Conservation (phyloP, 92 coral and sea anemone genomes). For the Phenganax marumi region DNA sequence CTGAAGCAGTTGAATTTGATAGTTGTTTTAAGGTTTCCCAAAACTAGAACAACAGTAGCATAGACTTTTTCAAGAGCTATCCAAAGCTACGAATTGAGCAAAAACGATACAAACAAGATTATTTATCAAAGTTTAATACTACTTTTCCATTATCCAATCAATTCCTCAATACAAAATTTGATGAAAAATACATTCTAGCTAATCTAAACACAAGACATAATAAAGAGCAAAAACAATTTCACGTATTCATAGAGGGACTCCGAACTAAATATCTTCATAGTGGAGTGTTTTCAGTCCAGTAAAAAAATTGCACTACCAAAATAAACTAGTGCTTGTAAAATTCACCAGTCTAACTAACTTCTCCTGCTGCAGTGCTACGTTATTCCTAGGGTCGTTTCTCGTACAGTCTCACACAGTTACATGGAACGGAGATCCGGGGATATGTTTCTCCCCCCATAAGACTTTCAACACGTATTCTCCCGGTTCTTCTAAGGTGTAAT, state of each 20-base stretch:
- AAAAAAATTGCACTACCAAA: slow-evolving; percentile 22
- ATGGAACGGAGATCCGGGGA: slow-evolving; percentile 99
- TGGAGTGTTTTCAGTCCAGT: neutral
- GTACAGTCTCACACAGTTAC: slow-evolving; percentile 67
- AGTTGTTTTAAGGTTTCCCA: too few species aligned
- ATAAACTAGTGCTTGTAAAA: neutral
- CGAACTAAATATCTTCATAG: slow-evolving; percentile 8
- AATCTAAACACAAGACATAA: slow-evolving; percentile 12
- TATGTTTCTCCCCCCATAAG: slow-evolving; percentile 97
- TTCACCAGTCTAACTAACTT: neutral
- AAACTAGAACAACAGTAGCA: too few species aligned
- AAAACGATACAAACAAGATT: neutral
- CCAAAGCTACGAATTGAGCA: too few species aligned
- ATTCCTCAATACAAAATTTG: slow-evolving; percentile 35
- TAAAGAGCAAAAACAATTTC: neutral
- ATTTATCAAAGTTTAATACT: neutral
- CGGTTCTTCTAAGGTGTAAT: slow-evolving; percentile 96
- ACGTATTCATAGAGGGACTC: neutral
- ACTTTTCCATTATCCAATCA: slow-evolving; percentile 3
- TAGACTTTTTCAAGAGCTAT: too few species aligned
- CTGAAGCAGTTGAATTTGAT: too few species aligned
- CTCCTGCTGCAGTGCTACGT: neutral
- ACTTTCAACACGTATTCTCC: slow-evolving; percentile 92
- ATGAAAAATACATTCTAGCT: slow-evolving; percentile 45
- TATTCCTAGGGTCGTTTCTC: neutral